Conservation (phyloP, 2,797 vertebrate species). For the Delichon dasypus region DNA sequence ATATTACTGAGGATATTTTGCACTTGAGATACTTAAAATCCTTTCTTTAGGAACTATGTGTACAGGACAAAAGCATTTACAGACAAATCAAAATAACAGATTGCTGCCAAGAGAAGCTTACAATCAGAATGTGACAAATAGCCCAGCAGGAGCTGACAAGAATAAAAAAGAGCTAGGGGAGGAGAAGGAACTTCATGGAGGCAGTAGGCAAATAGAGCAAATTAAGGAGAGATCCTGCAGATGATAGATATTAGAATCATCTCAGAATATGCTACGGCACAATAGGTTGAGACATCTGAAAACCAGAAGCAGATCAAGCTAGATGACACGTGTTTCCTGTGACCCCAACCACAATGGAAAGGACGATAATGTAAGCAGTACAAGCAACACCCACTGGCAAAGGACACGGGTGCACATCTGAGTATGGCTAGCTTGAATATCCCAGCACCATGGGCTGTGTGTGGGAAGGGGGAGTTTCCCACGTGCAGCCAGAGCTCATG, state of each 20-base stretch:
- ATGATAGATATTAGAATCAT: neutral
- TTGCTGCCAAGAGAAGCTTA: neutral
- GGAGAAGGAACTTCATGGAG: neutral
- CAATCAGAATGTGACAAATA: neutral
- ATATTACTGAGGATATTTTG: neutral
- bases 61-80: neutral
- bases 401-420: neutral
- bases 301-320: neutral
- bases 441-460: neutral
- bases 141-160: constrained; percentile 8
- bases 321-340: neutral
- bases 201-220: neutral
- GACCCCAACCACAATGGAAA: neutral
- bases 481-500: neutral
- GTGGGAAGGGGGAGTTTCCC: neutral
- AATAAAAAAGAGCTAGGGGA: neutral
- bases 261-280: neutral
- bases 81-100: neutral
- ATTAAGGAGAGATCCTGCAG: neutral
- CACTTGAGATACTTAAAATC: neutral
- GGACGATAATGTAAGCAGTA: neutral
- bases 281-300: neutral
- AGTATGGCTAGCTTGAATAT: neutral
- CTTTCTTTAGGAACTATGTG: neutral
- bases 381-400: neutral